Conservation (phyloP, 2,888 invertebrate species). For the Luperina testacea region DNA sequence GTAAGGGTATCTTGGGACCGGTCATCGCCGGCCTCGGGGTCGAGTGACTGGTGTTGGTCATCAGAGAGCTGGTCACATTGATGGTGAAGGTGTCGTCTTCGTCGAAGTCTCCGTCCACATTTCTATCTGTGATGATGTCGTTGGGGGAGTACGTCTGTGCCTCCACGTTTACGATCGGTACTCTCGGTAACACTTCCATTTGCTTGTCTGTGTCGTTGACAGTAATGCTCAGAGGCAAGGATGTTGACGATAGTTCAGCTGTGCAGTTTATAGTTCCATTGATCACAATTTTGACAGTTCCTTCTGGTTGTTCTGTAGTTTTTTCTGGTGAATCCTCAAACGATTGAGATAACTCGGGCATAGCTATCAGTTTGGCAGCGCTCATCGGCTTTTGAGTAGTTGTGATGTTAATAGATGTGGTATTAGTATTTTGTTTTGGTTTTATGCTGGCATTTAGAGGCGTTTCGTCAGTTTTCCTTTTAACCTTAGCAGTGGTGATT, state of each 20-base stretch:
- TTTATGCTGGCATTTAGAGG: conserved; percentile 59
- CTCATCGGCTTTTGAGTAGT: conserved; percentile 61
- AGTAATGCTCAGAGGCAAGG: conserved; percentile 77
- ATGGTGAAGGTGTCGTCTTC: conserved; percentile 89
- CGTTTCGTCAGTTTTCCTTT: conserved; percentile 80
- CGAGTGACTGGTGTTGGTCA: conserved; percentile 81
- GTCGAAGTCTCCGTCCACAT: conserved; percentile 78
- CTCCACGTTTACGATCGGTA: conserved; percentile 79
- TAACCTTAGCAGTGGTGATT: conserved; percentile 79
- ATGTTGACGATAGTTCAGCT: conserved; percentile 84
- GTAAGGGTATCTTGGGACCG: conserved; percentile 78
- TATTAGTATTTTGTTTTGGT: conserved; percentile 49
- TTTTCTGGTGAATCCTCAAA: conserved; percentile 46
- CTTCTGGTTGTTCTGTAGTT: conserved; percentile 81
- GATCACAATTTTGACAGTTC: conserved; percentile 81
- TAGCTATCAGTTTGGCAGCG: conserved; percentile 59
- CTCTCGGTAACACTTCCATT: conserved; percentile 74
- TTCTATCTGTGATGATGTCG: conserved; percentile 85
- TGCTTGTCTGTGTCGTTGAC: conserved; percentile 75
- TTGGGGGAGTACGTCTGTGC: conserved; percentile 80
- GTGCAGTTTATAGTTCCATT: conserved; percentile 88
- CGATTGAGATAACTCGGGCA: conserved; percentile 50
- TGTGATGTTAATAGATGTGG: conserved; percentile 54
- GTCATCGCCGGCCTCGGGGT: conserved; percentile 67
- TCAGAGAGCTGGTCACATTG: conserved; percentile 89